Evolutionary conservation across 1,140 invertebrate genomes (phyloP), one percentile per base, ranked within the genome.

Genomic region (Drosophila sturtevanti): DNA sequence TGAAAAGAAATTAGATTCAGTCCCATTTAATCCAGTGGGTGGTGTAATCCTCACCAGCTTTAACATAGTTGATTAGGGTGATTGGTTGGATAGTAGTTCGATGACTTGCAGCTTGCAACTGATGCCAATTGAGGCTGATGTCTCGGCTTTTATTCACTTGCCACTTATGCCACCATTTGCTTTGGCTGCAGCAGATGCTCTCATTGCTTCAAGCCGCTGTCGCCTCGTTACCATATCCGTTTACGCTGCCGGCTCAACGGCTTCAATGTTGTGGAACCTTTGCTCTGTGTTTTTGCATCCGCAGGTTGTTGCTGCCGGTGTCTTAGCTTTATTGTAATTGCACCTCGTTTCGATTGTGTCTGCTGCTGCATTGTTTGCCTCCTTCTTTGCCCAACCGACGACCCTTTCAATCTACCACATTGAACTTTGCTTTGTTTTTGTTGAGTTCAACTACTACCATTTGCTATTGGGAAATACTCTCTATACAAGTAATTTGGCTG

Each of bases 111-210:
- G 63, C 77, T 72, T 90, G 75, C 84, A 82, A 90, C 89, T 90
- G 89, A 90, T 90, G 89, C 80, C 75, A 79, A 69, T 66, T 59
- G 54, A 51, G 75, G 58, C 63, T 69, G 52, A 61, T 48, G 61
- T 58, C 55, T 62, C 68, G 68, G 64, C 89, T 90, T 90, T 90
- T 90, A 90, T 90, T 86, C 82, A 78, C 68, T 86, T 81, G 81
- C 74, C 73, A 61, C 72, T 59, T 70, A 38, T 69, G 66, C 63
- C 4, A 58, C 41, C 48, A 63, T 48, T 68, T 63, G 63, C 77
- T 54, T 60, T 69, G 65, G 59, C 61, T 37, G 60, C 79, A 73
- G 79, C 82, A 89, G 82, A 87, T 87, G 82, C 82, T 87, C 82
- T 82, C 69, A 81, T 79, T 79, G 82, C 63, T 77, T 52, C 51